Conservation (phyloP, 2,888 invertebrate genomes). For the Drosophila infuscata region DNA sequence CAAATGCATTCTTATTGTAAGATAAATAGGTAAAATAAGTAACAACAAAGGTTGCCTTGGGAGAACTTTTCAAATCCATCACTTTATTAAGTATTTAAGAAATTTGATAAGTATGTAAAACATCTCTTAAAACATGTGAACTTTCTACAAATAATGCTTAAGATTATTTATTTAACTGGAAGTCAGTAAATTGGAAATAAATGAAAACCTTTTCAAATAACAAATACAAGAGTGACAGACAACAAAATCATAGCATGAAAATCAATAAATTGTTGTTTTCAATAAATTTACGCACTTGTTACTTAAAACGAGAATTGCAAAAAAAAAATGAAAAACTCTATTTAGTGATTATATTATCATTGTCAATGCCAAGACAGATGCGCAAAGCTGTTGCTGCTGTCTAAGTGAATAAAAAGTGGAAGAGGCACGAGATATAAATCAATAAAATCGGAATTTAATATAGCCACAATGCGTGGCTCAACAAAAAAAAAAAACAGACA, state of each 20-base stretch:
- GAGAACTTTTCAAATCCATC: not conserved
- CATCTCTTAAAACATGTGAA: not conserved
- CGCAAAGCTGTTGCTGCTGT: constrained; percentile 49
- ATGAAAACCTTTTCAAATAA: not conserved
- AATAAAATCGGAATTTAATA: constrained; percentile 77
- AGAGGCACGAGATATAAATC: constrained; percentile 58
- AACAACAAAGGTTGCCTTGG: too few relatives aligned
- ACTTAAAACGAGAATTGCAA: not conserved
- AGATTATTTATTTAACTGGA: constrained; percentile 20
- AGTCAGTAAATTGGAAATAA: not conserved
- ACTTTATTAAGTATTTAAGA: constrained; percentile 5
- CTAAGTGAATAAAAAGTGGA: constrained; percentile 52
- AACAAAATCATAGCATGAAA: not conserved
- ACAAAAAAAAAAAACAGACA: constrained; percentile 14
- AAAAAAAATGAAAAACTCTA: constrained; percentile 1
- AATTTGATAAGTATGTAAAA: constrained; percentile 7
- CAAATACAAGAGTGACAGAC: not conserved
- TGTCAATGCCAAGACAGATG: constrained; percentile 44
- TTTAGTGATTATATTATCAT: constrained; percentile 57
- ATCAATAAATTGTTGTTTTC: constrained; percentile 1
- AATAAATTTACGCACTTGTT: not conserved
- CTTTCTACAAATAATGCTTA: not conserved
- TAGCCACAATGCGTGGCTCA: constrained; percentile 53
- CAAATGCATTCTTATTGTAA: not conserved
- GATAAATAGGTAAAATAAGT: too few relatives aligned